Percentiles rank a stretch among this genome's conserved stretches.
Evolutionary conservation across 2,113 vertebrate genomes (phyloP).

Genomic region (Callionymus lyra): DNA sequence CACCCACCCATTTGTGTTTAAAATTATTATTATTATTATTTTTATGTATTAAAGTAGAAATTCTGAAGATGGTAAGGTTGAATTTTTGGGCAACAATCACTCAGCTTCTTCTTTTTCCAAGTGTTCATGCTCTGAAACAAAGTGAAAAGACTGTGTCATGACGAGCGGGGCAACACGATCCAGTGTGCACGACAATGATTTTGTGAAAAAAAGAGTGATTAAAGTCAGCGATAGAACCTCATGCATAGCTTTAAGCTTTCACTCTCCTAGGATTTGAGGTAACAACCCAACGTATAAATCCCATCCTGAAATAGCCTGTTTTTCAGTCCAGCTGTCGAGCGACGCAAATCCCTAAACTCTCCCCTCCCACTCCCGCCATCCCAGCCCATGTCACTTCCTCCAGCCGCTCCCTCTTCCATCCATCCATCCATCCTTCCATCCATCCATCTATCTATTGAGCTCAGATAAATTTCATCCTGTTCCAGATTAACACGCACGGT

Average conservation of each 20-base stretch:
- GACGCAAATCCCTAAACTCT: slow-evolving; percentile 63
- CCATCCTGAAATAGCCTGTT: slow-evolving; percentile 66
- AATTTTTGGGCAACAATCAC: background rate
- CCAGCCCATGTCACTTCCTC: slow-evolving; percentile 56
- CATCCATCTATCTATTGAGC: slow-evolving; percentile 28
- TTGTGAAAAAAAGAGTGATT: slow-evolving; percentile 32
- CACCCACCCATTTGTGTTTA: background rate
- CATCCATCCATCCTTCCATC: slow-evolving; percentile 13
- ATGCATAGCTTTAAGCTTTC: slow-evolving; percentile 41
- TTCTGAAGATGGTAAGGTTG: background rate
- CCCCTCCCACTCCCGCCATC: slow-evolving; percentile 52
- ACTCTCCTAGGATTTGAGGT: slow-evolving; percentile 60
- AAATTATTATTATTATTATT: too few species aligned
- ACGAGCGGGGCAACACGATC: too few species aligned
- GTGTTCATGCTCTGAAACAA: too few species aligned
- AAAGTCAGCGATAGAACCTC: slow-evolving; percentile 33
- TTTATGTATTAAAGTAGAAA: too few species aligned
- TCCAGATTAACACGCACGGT: slow-evolving; percentile 51
- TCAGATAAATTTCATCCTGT: slow-evolving; percentile 24
- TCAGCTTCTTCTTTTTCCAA: too few species aligned
- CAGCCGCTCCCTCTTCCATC: slow-evolving; percentile 28
- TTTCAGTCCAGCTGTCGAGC: slow-evolving; percentile 66
- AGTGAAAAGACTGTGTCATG: too few species aligned
- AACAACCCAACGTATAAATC: slow-evolving; percentile 66
- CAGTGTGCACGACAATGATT: slow-evolving; percentile 7